Evolutionary conservation across 2,113 vertebrate genomes (phyloP).

Genomic region (Cebidichthys violaceus): DNA sequence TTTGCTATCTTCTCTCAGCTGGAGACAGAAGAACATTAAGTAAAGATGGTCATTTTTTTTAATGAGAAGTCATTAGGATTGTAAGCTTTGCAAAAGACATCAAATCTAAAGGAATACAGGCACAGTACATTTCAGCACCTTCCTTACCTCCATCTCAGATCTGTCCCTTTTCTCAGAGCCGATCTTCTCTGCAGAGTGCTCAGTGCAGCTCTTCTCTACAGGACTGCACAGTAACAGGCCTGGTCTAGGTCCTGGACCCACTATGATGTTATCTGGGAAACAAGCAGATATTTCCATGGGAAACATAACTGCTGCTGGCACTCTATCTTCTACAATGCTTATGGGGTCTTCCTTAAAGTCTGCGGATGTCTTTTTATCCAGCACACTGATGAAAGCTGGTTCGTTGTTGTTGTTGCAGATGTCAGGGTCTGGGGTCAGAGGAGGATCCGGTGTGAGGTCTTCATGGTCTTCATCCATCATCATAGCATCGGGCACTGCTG

Average conservation of each 20-base stretch:
- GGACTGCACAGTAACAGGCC: conserved; percentile 69
- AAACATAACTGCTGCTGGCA: conserved; percentile 91
- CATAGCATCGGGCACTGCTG: conserved; percentile 51
- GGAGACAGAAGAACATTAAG: conserved; percentile 11
- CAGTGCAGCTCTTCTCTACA: conserved; percentile 61
- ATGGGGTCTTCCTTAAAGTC: conserved; percentile 78
- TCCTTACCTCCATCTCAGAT: conserved; percentile 74
- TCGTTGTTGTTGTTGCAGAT: conserved; percentile 80
- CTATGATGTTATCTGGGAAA: conserved; percentile 83
- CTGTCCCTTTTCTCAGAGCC: conserved; percentile 75
- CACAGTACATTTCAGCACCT: neutral
- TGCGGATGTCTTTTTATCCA: conserved; percentile 59
- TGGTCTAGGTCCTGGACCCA: conserved; percentile 81
- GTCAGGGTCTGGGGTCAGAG: conserved; percentile 68
- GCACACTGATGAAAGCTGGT: conserved; percentile 67
- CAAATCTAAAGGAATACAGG: neutral
- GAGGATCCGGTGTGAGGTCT: conserved; percentile 60
- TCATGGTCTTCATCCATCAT: conserved; percentile 75
- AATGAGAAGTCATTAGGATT: neutral
- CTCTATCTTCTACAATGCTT: conserved; percentile 80
- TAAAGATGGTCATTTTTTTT: neutral
- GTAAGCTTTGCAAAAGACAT: neutral
- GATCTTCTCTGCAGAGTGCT: conserved; percentile 66
- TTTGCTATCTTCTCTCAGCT: conserved; percentile 82
- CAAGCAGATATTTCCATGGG: conserved; percentile 94